Base-by-base conservation (phyloP, 2,888 invertebrate genomes). In the Stictocephala bisonia region DNA sequence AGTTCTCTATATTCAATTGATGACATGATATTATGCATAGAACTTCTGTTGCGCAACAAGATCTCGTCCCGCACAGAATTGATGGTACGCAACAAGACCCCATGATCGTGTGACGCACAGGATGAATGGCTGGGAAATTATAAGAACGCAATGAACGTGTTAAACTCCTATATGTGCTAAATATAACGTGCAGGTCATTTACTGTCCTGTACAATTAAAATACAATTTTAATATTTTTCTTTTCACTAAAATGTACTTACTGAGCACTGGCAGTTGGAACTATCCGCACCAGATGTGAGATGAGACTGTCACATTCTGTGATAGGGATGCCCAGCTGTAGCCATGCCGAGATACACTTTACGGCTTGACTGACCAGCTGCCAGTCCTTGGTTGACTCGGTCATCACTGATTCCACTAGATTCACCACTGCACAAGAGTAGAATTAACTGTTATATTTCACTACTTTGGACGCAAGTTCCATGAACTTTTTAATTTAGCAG, bases 321-420 rank as follows among this genome's bases (percentile, higher is more conserved):
- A 81, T 74, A 20, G 81, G 78, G 41, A 81, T 77, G 0, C 85
- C 88, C 79, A 89, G 84, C 77, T 89, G 88, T 29, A 91, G 87
- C 92, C 92, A 92, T 58, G 87, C 85, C 40, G 85, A 85, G 11
- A 87, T 86, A 81, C 89, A 89, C 78, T 87, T 86, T 2, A 87
- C 85, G 1, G 88, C 87, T 76, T 88, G 86, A 20, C 72, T 71
- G 72, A 79, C 73, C 56, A 75, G 73, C 58, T 78, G 77, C 26
- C 75, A 70, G 68, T 74, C 76, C 35, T 72, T 76, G 50, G 73
- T 78, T 2, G 22, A 15, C 24, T 69, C 74, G 6, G 51, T 58
- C 41, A 78, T 75, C 20, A 78, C 71, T 64, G 77, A 73, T 84
- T 78, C 85, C 83, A 81, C 82, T 80, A 82, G 83, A 82, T 69